Evolutionary conservation across 1,140 invertebrate species (phyloP).

Genomic region (Calliopsis andreniformis): DNA sequence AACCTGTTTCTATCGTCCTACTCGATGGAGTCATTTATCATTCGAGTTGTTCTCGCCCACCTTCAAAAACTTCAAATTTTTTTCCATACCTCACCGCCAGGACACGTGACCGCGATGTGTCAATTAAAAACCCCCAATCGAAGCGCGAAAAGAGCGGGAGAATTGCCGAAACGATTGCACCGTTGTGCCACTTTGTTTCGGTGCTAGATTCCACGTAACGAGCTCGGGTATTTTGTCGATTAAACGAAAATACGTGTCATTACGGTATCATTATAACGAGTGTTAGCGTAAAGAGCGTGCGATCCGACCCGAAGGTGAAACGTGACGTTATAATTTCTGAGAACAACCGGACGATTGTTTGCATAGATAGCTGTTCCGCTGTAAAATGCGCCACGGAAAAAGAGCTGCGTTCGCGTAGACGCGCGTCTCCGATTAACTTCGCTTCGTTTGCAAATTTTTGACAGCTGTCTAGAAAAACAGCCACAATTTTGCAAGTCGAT

Average conservation of each 20-base stretch:
- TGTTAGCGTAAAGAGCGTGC: neutral
- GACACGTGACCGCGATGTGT: neutral
- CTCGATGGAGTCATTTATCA: slow-evolving; percentile 29
- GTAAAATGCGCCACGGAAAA: slow-evolving; percentile 26
- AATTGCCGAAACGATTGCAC: too few species aligned
- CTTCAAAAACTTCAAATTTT: slow-evolving; percentile 5
- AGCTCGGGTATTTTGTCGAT: too few species aligned
- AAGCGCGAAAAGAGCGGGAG: too few species aligned
- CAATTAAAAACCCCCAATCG: too few species aligned
- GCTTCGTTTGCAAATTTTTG: neutral
- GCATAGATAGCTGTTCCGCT: slow-evolving; percentile 15
- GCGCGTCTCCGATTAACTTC: neutral
- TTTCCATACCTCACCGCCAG: too few species aligned
- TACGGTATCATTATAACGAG: too few species aligned
- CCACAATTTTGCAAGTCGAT: too few species aligned
- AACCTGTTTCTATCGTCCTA: slow-evolving; percentile 47
- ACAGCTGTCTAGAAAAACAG: too few species aligned
- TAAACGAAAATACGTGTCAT: too few species aligned
- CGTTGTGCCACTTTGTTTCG: too few species aligned
- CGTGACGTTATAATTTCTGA: slow-evolving; percentile 54
- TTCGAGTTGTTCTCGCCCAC: neutral
- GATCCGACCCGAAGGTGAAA: slow-evolving; percentile 40
- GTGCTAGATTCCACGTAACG: too few species aligned
- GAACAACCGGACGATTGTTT: slow-evolving; percentile 39
- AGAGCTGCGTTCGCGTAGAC: slow-evolving; percentile 7